Percentiles rank a stretch among this genome's conserved stretches.
These are phyloP conservation scores for Forficula auricularia DNA, from an alignment of 1,140 invertebrate species.

Conservation along the genomic window DNA sequence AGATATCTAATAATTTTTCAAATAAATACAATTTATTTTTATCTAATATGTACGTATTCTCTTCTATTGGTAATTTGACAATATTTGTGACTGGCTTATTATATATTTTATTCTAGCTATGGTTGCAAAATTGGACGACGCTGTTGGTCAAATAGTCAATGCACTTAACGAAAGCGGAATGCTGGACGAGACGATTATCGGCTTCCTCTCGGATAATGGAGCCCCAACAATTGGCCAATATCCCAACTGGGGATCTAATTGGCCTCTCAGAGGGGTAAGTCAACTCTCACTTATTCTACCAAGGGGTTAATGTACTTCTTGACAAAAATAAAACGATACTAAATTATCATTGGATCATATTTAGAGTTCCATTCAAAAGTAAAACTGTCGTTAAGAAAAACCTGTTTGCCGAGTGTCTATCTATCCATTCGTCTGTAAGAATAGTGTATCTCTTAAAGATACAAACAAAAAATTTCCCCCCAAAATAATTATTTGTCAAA, in stretches of 20 bases:
- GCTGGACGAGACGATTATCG: constrained; percentile 37
- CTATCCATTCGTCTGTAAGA: no score
- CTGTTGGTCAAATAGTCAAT: constrained; percentile 42
- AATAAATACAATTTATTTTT: no score
- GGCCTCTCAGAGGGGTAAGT: constrained; percentile 43
- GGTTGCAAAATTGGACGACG: constrained; percentile 51
- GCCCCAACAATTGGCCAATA: constrained; percentile 29
- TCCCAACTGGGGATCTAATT: constrained; percentile 47
- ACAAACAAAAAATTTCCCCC: no score
- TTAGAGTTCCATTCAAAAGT: neutral
- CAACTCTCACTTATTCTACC: neutral
- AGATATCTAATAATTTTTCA: no score
- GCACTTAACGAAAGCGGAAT: constrained; percentile 37
- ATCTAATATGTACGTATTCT: no score
- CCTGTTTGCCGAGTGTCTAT: no score
- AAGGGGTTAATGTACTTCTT: neutral
- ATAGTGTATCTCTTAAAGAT: no score
- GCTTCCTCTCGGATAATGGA: constrained; percentile 46
- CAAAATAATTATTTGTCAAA: no score
- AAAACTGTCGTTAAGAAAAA: no score
- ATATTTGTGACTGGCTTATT: no score
- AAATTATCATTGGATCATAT: neutral
- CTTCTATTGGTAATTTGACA: no score
- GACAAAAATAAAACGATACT: neutral
- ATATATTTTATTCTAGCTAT: constrained; percentile 35